These are phyloP conservation scores for Hormaphis cornu DNA, from an alignment of 1,140 invertebrate species.

Conservation along the genomic window DNA sequence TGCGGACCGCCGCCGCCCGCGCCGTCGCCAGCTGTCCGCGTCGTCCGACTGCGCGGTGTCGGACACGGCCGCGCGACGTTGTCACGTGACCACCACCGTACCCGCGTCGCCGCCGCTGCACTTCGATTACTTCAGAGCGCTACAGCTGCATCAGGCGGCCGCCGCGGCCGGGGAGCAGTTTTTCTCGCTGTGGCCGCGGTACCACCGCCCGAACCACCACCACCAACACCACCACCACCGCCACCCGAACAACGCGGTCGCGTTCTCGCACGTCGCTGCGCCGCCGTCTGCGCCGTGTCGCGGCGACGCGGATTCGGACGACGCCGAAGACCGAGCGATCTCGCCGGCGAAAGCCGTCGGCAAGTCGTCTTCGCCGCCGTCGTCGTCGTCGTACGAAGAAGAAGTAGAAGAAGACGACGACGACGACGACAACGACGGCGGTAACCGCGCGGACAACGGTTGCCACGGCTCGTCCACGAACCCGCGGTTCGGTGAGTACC, in stretches of 20 bases:
- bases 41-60: background rate
- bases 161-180: background rate
- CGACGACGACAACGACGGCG: background rate
- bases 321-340: background rate
- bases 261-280: background rate
- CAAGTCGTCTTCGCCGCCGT: background rate
- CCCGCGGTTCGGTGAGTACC: no score
- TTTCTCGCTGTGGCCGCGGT: background rate
- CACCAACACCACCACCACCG: background rate
- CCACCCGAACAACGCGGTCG: background rate
- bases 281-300: background rate
- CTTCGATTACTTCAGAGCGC: background rate
- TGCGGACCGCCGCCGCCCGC: background rate
- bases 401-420: background rate
- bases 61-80: background rate
- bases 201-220: background rate
- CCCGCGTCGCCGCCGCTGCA: background rate
- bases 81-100: background rate
- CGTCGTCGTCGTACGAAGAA: no score
- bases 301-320: background rate
- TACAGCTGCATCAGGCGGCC: background rate
- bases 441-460: background rate
- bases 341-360: background rate
- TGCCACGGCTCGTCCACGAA: no score
- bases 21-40: background rate